Base-by-base conservation (phyloP, 2,888 invertebrate species). In the Campopleginae sp. region DNA sequence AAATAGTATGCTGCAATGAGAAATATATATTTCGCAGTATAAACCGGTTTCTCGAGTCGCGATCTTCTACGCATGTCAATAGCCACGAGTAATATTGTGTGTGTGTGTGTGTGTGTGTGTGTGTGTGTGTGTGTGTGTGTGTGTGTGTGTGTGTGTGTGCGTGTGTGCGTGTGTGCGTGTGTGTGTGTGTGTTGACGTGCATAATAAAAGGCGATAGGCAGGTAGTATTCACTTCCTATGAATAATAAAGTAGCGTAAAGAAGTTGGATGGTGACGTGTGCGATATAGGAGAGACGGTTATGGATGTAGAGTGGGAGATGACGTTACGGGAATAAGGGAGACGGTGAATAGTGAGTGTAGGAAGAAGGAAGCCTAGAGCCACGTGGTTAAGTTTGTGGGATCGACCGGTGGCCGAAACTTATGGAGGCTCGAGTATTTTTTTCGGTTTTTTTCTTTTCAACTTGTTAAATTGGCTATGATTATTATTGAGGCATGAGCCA, bases 241-340 rank as follows among this genome's bases (percentile, higher is more conserved):
- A 85, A 79, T 80, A 80, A 63, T 80, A 75, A 42, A 46, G 74
- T 42, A 74, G 72, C 58, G 48, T 76, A 76, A 71, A 77, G 31
- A 51, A 66, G 68, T 77, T 51, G 46, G 68, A 66, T 79, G 77
- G 77, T 84, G 86, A 86, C 86, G 83, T 48, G 74, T 61, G 66
- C 58, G 48, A 76, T 83, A 77, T 82, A 65, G 70, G 77, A 74
- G 33, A 63, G 54, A 63, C 66, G 80, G 19, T 44, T 80, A 68
- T 44, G 46, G 19, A 46, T 48, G n/a, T 31, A 14, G 19, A 33
- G 65, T 63, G 63, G 19, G n/a, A 48, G 75, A 23, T 65, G 66
- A 44, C 33, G 48, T 8, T 38, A 65, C 48, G 48, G 23, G 66
- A 65, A 66, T 48, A 51, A 38, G 33, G 48, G 51, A 48, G 14